phyloP scores from a whole-genome alignment of 2,888 invertebrate genomes.

The Lithophane socia region DNA sequence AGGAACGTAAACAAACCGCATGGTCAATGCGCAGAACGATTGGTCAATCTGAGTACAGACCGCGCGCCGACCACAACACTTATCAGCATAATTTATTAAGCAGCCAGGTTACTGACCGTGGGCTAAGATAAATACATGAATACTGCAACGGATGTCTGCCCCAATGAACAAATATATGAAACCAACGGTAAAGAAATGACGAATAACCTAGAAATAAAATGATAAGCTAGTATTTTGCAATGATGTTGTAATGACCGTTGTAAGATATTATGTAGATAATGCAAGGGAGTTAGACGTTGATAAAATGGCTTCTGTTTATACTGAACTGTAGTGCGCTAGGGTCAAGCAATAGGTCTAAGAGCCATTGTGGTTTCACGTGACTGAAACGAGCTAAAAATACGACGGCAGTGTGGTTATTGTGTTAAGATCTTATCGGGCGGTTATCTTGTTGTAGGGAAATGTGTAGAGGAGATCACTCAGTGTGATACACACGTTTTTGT shows the following conservation, averaged over 20 bases:
- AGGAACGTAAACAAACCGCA: slow-evolving; percentile 32
- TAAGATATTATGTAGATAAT: slow-evolving; percentile 36
- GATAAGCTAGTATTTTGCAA: slow-evolving; percentile 58
- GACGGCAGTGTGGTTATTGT: slow-evolving; percentile 26
- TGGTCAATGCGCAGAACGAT: slow-evolving; percentile 28
- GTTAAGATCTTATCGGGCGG: slow-evolving; percentile 36
- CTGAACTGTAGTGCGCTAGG: slow-evolving; percentile 35
- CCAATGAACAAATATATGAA: slow-evolving; percentile 62
- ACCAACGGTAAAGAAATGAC: slow-evolving; percentile 19
- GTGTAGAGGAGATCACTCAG: slow-evolving; percentile 14
- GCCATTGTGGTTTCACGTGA: slow-evolving; percentile 50
- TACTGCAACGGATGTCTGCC: slow-evolving; percentile 69
- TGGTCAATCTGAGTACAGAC: slow-evolving; percentile 52
- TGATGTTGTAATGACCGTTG: slow-evolving; percentile 49
- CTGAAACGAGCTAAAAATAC: slow-evolving; percentile 45
- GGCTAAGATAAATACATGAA: slow-evolving; percentile 67
- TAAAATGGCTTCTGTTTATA: slow-evolving; percentile 52
- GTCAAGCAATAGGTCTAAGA: slow-evolving; percentile 52
- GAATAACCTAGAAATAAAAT: slow-evolving; percentile 45
- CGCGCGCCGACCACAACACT: slow-evolving; percentile 60
- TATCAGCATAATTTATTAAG: slow-evolving; percentile 70
- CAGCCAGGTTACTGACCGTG: slow-evolving; percentile 72
- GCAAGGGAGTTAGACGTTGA: slow-evolving; percentile 32
- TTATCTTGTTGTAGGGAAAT: slow-evolving; percentile 32
- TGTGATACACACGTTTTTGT: slow-evolving; percentile 4